Conservation (phyloP, 2,113 vertebrate species). For the Muntiacus muntjak region DNA sequence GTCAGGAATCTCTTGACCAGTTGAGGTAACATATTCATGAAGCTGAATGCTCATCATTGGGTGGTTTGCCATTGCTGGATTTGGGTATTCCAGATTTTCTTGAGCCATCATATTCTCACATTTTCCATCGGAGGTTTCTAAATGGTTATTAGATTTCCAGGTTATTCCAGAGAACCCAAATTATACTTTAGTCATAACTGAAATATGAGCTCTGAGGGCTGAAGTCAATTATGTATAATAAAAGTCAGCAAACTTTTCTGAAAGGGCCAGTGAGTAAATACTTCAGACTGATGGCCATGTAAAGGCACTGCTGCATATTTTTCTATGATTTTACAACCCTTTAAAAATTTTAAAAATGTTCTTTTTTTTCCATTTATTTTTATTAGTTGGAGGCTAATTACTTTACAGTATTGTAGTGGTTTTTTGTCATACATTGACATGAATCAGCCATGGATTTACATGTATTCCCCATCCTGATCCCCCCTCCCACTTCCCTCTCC, state of each 20-base stretch:
- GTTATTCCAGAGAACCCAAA: background rate
- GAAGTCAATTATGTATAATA: background rate
- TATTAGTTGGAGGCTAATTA: too few species aligned
- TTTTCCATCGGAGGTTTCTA: background rate
- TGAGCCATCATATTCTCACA: background rate
- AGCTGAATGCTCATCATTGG: background rate
- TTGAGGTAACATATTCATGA: background rate
- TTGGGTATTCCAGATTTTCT: background rate
- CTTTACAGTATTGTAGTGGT: too few species aligned
- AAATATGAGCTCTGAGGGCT: background rate
- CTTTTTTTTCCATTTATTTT: too few species aligned
- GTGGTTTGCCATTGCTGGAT: background rate
- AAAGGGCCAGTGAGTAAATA: background rate
- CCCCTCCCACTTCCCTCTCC: too few species aligned
- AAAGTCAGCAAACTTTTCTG: background rate
- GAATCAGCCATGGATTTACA: too few species aligned
- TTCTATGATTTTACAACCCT: background rate
- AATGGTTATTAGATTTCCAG: background rate
- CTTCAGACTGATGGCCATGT: background rate
- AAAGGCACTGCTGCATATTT: background rate
- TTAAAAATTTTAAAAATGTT: background rate
- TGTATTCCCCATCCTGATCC: too few species aligned
- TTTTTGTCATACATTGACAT: too few species aligned
- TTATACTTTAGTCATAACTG: background rate
- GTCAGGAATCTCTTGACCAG: background rate